These are phyloP conservation scores for Ammodytes marinus DNA, from an alignment of 2,113 vertebrate species.

Conservation along the genomic window DNA sequence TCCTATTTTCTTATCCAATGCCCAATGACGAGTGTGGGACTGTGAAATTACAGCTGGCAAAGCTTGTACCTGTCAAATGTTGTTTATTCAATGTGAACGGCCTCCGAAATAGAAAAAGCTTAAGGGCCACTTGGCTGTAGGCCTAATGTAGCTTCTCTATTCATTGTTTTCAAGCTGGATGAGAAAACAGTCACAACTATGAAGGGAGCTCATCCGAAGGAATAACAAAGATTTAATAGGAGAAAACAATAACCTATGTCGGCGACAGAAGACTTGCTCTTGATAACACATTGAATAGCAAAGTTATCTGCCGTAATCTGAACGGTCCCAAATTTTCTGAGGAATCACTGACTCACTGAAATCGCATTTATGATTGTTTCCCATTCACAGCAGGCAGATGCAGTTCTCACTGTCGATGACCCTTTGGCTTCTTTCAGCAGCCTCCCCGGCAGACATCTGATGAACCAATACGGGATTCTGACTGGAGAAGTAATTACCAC, in stretches of 20 bases:
- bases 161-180: neutral
- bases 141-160: neutral
- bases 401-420: slow-evolving; percentile 19
- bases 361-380: slow-evolving; percentile 24
- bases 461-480: slow-evolving; percentile 18
- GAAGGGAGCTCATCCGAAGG: neutral
- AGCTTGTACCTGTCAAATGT: slow-evolving; percentile 27
- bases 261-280: neutral
- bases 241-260: neutral
- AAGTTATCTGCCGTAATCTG: neutral
- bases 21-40: too few relatives aligned
- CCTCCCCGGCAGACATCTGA: neutral
- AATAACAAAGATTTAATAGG: neutral
- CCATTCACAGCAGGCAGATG: neutral
- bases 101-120: neutral
- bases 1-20: too few relatives aligned
- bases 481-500: slow-evolving; percentile 53
- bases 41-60: neutral
- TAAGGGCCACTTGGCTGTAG: neutral
- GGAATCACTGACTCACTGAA: neutral
- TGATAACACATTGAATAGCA: neutral
- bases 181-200: neutral
- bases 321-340: neutral
- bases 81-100: neutral
- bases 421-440: neutral